Conservation (phyloP, 2,113 vertebrate genomes). For the Brachirus orientalis region DNA sequence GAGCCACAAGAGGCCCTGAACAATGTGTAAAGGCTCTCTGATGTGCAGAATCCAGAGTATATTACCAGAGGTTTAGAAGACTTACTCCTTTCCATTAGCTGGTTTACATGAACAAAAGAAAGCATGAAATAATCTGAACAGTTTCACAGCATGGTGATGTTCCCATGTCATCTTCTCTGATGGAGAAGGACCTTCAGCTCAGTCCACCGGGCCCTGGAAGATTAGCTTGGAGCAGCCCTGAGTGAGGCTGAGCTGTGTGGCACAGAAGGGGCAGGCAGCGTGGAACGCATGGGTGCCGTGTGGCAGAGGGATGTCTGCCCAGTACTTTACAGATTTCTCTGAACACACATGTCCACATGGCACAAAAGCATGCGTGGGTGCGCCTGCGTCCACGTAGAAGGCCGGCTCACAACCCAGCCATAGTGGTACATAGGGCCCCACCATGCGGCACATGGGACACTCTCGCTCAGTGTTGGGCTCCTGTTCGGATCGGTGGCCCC, state of each 20-base stretch:
- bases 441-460: slow-evolving; percentile 95
- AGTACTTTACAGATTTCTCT: slow-evolving; percentile 96
- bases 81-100: slow-evolving; percentile 34
- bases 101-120: slow-evolving; percentile 59
- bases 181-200: slow-evolving; percentile 62
- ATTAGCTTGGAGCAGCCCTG: slow-evolving; percentile 94
- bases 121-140: slow-evolving; percentile 60
- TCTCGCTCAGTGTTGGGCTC: slow-evolving; percentile 90
- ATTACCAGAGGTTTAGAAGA: slow-evolving; percentile 48
- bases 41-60: slow-evolving; percentile 60
- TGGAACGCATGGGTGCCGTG: slow-evolving; percentile 98
- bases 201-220: slow-evolving; percentile 98
- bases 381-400: slow-evolving; percentile 95
- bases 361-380: slow-evolving; percentile 93
- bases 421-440: slow-evolving; percentile 95
- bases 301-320: slow-evolving; percentile 95
- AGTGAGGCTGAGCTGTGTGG: slow-evolving; percentile 88
- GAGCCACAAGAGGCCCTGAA: slow-evolving; percentile 40
- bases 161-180: slow-evolving; percentile 19
- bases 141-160: slow-evolving; percentile 74
- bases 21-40: slow-evolving; percentile 51
- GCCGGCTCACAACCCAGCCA: slow-evolving; percentile 97
- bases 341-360: slow-evolving; percentile 98
- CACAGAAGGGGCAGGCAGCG: slow-evolving; percentile 96
- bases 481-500: slow-evolving; percentile 94